Conservation (phyloP, 2,113 vertebrate genomes). For the Hemiprocne comata region DNA sequence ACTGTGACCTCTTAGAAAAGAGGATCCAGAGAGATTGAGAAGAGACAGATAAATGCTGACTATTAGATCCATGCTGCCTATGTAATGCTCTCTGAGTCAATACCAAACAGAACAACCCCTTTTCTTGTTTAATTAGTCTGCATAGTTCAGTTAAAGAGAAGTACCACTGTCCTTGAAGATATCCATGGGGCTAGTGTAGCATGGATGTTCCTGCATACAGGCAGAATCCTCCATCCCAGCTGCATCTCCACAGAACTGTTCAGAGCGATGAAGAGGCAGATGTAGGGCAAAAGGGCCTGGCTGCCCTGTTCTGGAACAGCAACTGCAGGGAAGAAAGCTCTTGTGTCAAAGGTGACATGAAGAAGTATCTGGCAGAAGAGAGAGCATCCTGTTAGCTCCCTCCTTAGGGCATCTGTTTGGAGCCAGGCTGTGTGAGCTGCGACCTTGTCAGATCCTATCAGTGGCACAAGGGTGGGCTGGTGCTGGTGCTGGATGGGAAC, state of each 20-base stretch:
- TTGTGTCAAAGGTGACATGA: background rate
- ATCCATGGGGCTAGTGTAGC: background rate
- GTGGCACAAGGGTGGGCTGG: background rate
- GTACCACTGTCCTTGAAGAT: background rate
- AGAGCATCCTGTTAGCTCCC: background rate
- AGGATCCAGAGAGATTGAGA: background rate
- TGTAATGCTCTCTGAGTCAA: background rate
- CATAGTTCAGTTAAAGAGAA: background rate
- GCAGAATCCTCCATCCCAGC: background rate
- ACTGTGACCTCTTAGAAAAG: background rate
- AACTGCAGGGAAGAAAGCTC: background rate
- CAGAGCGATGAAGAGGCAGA: background rate
- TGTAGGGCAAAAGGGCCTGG: background rate
- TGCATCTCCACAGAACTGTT: background rate
- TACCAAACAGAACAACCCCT: background rate
- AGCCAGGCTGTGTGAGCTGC: background rate
- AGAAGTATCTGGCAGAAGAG: slow-evolving; percentile 11
- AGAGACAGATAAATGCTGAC: background rate
- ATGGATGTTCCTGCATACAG: background rate
- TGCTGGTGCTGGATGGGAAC: background rate
- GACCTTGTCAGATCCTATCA: slow-evolving; percentile 60
- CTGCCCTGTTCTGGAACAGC: background rate
- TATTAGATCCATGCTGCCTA: background rate
- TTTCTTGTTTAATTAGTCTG: background rate
- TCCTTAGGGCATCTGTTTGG: slow-evolving; percentile 27